Evolutionary conservation across 2,888 invertebrate genomes (phyloP).

Genomic region (Drosophila siamana): DNA sequence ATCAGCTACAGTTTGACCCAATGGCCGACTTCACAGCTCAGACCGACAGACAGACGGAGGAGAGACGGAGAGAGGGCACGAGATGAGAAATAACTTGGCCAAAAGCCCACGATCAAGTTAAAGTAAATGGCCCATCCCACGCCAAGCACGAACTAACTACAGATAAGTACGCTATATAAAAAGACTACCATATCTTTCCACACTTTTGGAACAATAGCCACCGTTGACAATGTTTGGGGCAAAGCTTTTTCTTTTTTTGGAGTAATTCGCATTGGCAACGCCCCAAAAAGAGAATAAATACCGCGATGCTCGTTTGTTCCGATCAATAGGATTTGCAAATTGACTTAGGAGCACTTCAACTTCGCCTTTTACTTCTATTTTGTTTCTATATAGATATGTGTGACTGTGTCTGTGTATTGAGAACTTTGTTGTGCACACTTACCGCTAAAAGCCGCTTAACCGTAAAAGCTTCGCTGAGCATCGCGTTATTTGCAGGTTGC

Average conservation of each 20-base stretch:
- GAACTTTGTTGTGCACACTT: conserved; percentile 61
- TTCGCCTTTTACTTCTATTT: conserved; percentile 13
- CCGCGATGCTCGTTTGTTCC: conserved; percentile 18
- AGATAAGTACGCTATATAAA: conserved; percentile 20
- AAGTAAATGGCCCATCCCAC: conserved; percentile 60
- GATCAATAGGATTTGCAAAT: conserved; percentile 57
- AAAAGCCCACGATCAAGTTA: conserved; percentile 66
- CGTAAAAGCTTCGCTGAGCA: conserved; percentile 75
- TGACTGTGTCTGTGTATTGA: conserved; percentile 22
- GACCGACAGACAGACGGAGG: conserved; percentile 24
- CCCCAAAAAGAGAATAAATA: conserved; percentile 49
- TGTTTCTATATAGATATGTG: neutral
- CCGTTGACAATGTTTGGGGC: conserved; percentile 61
- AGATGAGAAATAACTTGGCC: conserved; percentile 47
- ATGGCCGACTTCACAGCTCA: conserved; percentile 80
- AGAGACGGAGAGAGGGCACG: conserved; percentile 4
- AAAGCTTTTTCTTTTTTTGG: conserved; percentile 33
- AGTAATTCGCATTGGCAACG: conserved; percentile 73
- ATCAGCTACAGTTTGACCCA: conserved; percentile 76
- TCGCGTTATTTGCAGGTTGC: conserved; percentile 74
- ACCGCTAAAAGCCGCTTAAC: conserved; percentile 82
- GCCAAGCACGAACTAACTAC: conserved; percentile 32
- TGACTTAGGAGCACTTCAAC: conserved; percentile 23
- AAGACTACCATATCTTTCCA: neutral
- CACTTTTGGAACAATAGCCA: conserved; percentile 50